Base-by-base conservation (phyloP, 2,113 vertebrate genomes). In the Halichoeres trimaculatus region DNA sequence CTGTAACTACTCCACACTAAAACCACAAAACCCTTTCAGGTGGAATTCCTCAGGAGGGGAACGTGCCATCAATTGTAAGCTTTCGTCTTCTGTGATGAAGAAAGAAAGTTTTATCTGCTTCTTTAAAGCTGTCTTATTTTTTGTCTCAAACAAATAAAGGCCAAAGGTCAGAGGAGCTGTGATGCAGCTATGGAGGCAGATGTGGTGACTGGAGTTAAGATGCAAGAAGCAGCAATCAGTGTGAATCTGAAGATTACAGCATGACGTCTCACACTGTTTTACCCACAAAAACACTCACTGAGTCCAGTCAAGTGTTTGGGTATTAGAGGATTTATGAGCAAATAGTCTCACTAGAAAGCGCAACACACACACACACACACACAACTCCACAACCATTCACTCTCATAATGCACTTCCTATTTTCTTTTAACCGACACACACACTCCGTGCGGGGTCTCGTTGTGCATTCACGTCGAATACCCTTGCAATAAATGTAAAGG, bases 341-440 rank as follows among this genome's bases (percentile, higher is more conserved):
- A 68, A 77, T 10, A 69, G 40, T 24, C 74, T 78, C 74, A 26
- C 65, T 56, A 61, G 48, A 71, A 70, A 71, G 70, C 66, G 47
- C 43, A 47, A 34, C 8, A 43, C 62, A 41, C 54, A 56, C 36
- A 69, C 35, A 48, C 65, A 63, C 23, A 51, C 54, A 66, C 50
- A 64, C 43, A 67, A 60, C 61, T n/a, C 43, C 76, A 76, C 72
- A 57, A 57, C 62, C 34, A 23, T 19, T 19, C 68, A 22, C 34
- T 47, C 58, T 14, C 14, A 60, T 56, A 56, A 82, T 35, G 51
- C 79, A 83, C 89, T 92, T 90, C 69, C 82, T 79, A 77, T 91
- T 81, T 85, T 78, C 51, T 62, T 74, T 66, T 26, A 16, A 68
- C 58, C 41, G 40, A 70, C 66, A 77, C 30, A 77, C 30, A 38